Evolutionary conservation across 2,888 invertebrate species (phyloP).

Genomic region (Mactromeris polynyma): DNA sequence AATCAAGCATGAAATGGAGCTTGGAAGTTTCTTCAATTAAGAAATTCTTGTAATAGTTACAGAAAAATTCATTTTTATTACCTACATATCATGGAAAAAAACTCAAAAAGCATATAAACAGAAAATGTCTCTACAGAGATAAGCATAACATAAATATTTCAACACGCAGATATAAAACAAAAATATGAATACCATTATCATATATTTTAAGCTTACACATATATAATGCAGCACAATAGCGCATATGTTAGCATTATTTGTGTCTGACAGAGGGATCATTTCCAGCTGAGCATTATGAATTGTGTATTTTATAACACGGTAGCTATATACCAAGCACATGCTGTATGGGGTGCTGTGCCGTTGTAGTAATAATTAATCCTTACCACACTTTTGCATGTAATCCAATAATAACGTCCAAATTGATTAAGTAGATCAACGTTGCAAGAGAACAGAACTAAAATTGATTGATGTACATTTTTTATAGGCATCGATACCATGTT

Average conservation of each 20-base stretch:
- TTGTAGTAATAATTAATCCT: neutral
- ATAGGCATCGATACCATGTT: neutral
- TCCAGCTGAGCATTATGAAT: neutral
- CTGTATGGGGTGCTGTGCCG: neutral
- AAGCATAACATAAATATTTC: too few species aligned
- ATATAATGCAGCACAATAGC: too few species aligned
- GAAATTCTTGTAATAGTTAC: too few species aligned
- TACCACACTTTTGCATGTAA: neutral
- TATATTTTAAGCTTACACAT: too few species aligned
- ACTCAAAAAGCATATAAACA: too few species aligned
- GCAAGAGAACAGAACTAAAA: neutral
- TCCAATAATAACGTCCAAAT: constrained; percentile 7
- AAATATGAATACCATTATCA: too few species aligned
- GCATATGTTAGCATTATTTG: neutral
- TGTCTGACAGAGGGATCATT: neutral
- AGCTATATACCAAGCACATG: neutral
- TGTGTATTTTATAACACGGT: neutral
- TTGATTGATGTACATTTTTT: neutral
- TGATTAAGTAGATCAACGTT: neutral
- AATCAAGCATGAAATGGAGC: too few species aligned
- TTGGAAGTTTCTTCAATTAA: too few species aligned
- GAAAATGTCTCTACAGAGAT: too few species aligned
- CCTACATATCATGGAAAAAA: too few species aligned
- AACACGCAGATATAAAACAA: too few species aligned
- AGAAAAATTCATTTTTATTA: too few species aligned